Percentiles rank a stretch among this genome's conserved stretches.
Conservation (phyloP, 2,888 invertebrate species). For the Pristionchus fissidentatus region DNA sequence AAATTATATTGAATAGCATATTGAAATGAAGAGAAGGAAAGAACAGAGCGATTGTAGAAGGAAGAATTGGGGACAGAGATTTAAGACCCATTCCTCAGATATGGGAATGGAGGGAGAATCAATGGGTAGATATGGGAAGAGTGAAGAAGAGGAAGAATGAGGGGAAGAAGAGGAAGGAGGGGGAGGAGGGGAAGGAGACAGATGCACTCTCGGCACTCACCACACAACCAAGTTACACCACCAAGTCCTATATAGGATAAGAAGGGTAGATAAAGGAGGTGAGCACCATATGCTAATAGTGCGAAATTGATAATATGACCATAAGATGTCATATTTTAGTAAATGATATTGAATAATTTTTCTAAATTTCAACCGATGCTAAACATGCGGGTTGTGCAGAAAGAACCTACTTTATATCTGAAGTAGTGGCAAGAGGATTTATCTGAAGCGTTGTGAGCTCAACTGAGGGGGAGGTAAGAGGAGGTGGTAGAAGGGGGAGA, state of each 20-base stretch:
- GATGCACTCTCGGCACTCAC: conserved; percentile 41
- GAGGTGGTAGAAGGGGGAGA: neutral
- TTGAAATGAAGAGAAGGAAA: neutral
- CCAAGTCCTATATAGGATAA: neutral
- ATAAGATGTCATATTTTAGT: no score
- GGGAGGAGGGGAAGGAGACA: neutral
- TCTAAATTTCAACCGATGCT: no score
- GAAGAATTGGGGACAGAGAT: conserved; percentile 8
- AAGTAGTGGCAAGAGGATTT: no score
- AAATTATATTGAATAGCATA: no score
- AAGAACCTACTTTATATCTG: no score
- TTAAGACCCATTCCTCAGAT: neutral
- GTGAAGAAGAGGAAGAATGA: neutral
- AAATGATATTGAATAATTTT: no score
- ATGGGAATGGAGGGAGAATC: conserved; percentile 7
- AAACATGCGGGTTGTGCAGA: no score
- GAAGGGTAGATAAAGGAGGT: neutral
- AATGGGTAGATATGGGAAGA: neutral
- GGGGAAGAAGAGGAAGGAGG: neutral
- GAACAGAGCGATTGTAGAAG: no score
- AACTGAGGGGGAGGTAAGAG: no score
- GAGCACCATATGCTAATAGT: no score
- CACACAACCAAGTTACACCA: conserved; percentile 32
- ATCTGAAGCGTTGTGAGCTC: no score
- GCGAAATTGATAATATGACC: no score